phyloP scores from a whole-genome alignment of 2,888 invertebrate genomes.

The Agonopterix subpropinquella region DNA sequence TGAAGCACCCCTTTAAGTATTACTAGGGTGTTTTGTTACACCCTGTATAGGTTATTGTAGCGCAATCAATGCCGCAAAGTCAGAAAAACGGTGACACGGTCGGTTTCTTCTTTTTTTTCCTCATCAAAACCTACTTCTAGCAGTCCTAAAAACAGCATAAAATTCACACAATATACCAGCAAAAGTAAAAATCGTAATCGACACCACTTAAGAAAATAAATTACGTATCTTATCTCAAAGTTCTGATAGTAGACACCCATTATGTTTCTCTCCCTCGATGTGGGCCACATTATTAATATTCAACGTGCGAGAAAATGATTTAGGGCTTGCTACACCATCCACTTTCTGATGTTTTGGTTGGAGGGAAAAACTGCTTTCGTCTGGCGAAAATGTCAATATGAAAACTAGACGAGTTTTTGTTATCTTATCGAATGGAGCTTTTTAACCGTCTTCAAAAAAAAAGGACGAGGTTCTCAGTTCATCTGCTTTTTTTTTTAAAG shows the following conservation, averaged over 20 bases:
- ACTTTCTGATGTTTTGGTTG: conserved; percentile 13
- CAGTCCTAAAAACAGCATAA: too few species aligned
- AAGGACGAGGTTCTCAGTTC: background rate
- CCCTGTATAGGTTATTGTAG: too few species aligned
- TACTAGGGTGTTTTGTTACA: too few species aligned
- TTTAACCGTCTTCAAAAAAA: background rate
- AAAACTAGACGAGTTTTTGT: conserved; percentile 2
- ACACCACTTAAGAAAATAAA: background rate
- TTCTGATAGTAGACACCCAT: conserved; percentile 2
- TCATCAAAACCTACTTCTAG: too few species aligned
- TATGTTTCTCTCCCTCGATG: conserved; percentile 8
- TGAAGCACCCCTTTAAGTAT: too few species aligned
- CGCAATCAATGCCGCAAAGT: too few species aligned
- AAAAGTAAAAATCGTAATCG: background rate
- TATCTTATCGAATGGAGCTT: background rate
- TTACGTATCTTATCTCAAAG: background rate
- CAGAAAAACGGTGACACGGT: too few species aligned
- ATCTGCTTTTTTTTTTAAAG: background rate
- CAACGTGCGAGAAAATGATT: conserved; percentile 52
- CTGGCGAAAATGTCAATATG: conserved; percentile 14
- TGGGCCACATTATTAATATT: conserved; percentile 47
- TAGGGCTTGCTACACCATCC: conserved; percentile 25
- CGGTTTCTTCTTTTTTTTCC: too few species aligned
- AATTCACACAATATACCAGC: background rate
- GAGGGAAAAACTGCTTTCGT: conserved; percentile 10